Evolutionary conservation across 2,113 vertebrate species (phyloP).

Genomic region (Athene cunicularia): DNA sequence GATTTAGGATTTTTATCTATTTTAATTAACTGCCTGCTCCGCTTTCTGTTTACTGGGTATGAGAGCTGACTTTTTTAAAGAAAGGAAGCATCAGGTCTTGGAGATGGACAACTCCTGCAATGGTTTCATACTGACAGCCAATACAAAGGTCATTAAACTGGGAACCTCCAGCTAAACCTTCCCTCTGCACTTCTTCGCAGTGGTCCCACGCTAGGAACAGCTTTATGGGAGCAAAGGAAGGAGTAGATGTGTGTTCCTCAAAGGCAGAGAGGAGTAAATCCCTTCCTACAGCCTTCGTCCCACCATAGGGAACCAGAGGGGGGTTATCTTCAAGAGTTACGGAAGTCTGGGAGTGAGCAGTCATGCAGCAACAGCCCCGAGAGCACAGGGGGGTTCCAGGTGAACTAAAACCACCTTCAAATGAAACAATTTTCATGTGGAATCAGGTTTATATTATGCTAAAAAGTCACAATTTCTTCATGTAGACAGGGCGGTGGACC

Average conservation of each 20-base stretch:
- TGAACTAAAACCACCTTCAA: neutral
- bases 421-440: neutral
- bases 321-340: neutral
- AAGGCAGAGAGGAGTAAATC: neutral
- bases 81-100: neutral
- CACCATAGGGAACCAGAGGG: neutral
- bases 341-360: neutral
- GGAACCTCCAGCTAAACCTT: neutral
- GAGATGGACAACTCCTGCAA: neutral
- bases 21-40: neutral
- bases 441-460: fast-evolving
- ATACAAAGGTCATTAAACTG: neutral
- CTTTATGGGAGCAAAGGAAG: neutral
- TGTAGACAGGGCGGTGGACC: neutral
- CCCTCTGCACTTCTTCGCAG: neutral
- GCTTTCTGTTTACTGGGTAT: neutral
- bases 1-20: neutral
- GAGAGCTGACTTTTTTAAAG: too few species aligned
- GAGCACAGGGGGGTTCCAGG: neutral
- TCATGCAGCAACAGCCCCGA: neutral
- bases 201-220: neutral
- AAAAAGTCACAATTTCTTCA: neutral
- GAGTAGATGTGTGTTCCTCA: neutral
- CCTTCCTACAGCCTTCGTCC: neutral
- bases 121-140: neutral